Evolutionary conservation across 1,140 invertebrate species (phyloP), one percentile per base, ranked within the genome.

Genomic region (Hycleus cichorii): DNA sequence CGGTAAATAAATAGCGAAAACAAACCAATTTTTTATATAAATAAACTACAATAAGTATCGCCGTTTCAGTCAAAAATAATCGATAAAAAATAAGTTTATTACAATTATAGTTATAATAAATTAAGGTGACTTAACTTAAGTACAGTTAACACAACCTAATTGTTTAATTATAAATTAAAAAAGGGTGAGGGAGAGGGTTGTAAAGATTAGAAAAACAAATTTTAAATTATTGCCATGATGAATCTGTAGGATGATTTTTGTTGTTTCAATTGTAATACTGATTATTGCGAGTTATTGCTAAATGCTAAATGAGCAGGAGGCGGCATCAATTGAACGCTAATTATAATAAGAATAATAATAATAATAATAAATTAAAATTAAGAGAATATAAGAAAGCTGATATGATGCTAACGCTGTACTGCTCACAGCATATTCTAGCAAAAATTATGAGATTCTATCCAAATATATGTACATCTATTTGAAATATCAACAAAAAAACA

Each of bases 251-350:
- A 46, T 32, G 46, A 39, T 43, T 40, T 57, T 40, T 39, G 44
- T 10, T 44, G 44, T 49, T 47, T 39, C 32, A 32, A 49, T 63
- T 63, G 56, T 73, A 74, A 73, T 74, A 73, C 70, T 72, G 70
- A 69, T 72, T 73, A 73, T 73, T 73, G 72, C 72, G 69, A 73
- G 70, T 73, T 73, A 73, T 73, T 73, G 72, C 72, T 71, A 67
- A 72, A 71, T 69, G 66, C 69, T 66, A 68, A 58, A 66, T 68
- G 67, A 67, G 67, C 66, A 67, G 64, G 39, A 58, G 55, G 49
- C 51, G 58, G 64, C 64, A 63, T 50, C 58, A 39, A 43, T 44
- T 45, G 38, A 49, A 59, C 27, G 7, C 4, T 32, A 7, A 32
- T 42, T 9, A 42, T 39, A n/a, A n/a, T n/a, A 42, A 42, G 2